phyloP scores from a whole-genome alignment of 2,797 vertebrate species.

The Austrolebias charrua region DNA sequence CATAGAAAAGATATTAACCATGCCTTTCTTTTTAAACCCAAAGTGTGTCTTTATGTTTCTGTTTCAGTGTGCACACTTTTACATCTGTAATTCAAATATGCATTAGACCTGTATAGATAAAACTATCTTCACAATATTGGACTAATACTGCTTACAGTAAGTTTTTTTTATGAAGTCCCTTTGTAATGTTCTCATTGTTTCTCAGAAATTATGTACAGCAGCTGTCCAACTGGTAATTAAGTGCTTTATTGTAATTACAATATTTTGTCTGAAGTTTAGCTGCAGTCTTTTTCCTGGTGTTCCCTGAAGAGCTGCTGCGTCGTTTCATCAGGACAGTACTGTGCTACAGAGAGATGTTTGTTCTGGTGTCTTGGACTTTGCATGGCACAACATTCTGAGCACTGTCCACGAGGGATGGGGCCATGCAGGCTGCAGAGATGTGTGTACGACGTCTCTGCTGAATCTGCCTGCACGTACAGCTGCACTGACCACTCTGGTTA shows the following conservation, averaged over 20 bases:
- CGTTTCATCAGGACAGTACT: conserved; percentile 41
- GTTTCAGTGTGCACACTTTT: conserved; percentile 62
- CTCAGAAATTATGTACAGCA: conserved; percentile 63
- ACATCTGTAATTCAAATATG: conserved; percentile 69
- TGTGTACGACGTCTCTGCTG: conserved; percentile 32
- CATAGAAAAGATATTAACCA: too few species aligned
- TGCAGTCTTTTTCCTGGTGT: conserved; percentile 20
- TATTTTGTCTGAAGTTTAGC: conserved; percentile 33
- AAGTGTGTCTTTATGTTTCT: conserved; percentile 60
- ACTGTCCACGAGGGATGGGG: conserved; percentile 29
- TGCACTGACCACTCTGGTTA: conserved; percentile 18
- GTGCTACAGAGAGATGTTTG: conserved; percentile 39
- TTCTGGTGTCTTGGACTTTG: conserved; percentile 36
- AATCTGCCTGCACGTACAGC: conserved; percentile 17
- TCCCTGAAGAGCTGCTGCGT: conserved; percentile 29
- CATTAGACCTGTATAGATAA: conserved; percentile 74
- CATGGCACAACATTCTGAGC: conserved; percentile 30
- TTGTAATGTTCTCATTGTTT: conserved; percentile 64
- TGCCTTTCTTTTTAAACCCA: conserved; percentile 41
- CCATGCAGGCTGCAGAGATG: conserved; percentile 21
- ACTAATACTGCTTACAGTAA: conserved; percentile 69
- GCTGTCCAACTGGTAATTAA: conserved; percentile 70
- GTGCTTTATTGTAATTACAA: conserved; percentile 78
- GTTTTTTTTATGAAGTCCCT: conserved; percentile 72
- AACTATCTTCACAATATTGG: conserved; percentile 62